phyloP scores from a whole-genome alignment of 2,888 invertebrate genomes.

The Volucella bombylans region DNA sequence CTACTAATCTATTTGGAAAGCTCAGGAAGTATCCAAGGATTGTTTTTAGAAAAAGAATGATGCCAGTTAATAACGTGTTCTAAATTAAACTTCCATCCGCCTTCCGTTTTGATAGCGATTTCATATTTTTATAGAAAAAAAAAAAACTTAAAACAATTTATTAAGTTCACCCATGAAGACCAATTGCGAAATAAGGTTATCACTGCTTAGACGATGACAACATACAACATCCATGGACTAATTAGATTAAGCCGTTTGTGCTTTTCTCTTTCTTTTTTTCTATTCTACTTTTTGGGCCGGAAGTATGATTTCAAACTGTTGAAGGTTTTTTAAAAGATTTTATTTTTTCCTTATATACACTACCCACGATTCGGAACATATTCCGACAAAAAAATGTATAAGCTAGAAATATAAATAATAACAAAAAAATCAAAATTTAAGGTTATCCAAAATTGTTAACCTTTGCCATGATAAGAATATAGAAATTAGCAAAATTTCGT shows the following conservation, averaged over 20 bases:
- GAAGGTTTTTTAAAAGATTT: slow-evolving; percentile 45
- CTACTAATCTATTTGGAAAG: neutral
- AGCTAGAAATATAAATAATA: slow-evolving; percentile 1
- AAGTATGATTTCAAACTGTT: slow-evolving; percentile 69
- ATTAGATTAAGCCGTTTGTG: slow-evolving; percentile 67
- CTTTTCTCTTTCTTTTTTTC: neutral
- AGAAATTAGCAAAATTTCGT: slow-evolving; percentile 45
- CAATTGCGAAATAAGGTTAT: slow-evolving; percentile 74
- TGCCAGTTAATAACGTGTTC: slow-evolving; percentile 39
- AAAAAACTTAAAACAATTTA: slow-evolving; percentile 36
- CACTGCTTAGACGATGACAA: slow-evolving; percentile 61
- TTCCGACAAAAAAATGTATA: slow-evolving; percentile 10
- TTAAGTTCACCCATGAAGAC: slow-evolving; percentile 69
- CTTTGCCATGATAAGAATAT: slow-evolving; percentile 50
- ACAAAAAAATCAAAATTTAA: slow-evolving; percentile 14
- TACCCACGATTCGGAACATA: slow-evolving; percentile 33
- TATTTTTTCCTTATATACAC: neutral
- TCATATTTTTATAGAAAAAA: slow-evolving; percentile 23
- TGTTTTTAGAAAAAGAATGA: neutral
- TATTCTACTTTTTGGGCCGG: slow-evolving; percentile 33
- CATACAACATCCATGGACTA: slow-evolving; percentile 71
- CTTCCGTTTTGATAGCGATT: slow-evolving; percentile 67
- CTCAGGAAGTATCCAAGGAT: neutral
- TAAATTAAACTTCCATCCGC: slow-evolving; percentile 57
- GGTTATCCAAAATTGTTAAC: slow-evolving; percentile 67